Evolutionary conservation across 2,888 invertebrate genomes (phyloP).

Genomic region (Cephus pulcher): DNA sequence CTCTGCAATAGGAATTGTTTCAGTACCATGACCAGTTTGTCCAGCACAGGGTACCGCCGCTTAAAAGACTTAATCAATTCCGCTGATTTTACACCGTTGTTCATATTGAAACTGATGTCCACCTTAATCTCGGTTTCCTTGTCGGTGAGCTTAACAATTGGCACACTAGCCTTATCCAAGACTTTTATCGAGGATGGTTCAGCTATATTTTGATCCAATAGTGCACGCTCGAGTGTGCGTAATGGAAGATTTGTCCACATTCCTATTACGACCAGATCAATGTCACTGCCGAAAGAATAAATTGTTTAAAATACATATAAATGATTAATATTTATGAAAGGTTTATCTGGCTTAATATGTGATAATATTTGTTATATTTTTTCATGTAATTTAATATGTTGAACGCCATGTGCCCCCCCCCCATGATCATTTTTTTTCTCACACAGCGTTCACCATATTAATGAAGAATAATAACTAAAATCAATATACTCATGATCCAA

Average conservation of each 20-base stretch:
- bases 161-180: conserved; percentile 97
- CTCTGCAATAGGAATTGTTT: conserved; percentile 98
- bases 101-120: conserved; percentile 99
- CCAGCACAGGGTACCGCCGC: conserved; percentile 87
- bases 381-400: too few relatives aligned
- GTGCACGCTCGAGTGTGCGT: conserved; percentile 90
- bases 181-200: conserved; percentile 93
- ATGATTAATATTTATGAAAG: background rate
- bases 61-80: conserved; percentile 94
- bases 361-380: too few relatives aligned
- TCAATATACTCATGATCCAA: background rate
- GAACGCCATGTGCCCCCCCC: too few relatives aligned
- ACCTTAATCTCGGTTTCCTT: conserved; percentile 88
- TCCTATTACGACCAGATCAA: conserved; percentile 74
- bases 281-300: conserved; percentile 70
- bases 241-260: conserved; percentile 94
- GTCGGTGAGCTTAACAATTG: conserved; percentile 97
- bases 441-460: too few relatives aligned
- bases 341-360: background rate
- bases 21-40: conserved; percentile 94
- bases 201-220: conserved; percentile 90
- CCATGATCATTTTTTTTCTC: too few relatives aligned
- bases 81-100: conserved; percentile 96
- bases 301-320: background rate
- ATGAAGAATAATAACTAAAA: background rate